Base-by-base conservation (phyloP, 2,797 vertebrate species). In the Sciurus vulgaris region DNA sequence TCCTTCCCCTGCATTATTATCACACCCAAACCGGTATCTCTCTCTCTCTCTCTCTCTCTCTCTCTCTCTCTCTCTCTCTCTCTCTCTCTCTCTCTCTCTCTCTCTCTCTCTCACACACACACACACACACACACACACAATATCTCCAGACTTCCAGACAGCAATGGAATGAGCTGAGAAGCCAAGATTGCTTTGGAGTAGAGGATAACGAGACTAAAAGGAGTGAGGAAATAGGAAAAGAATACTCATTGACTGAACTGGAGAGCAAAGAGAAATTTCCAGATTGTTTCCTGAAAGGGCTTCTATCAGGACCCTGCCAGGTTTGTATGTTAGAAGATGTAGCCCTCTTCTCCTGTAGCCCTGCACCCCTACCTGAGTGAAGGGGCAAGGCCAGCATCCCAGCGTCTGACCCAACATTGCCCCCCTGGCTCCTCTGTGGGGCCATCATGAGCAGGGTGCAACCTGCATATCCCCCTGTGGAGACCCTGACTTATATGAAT, bases 331-430 rank as follows among this genome's bases (percentile, higher is more conserved):
- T 20, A 87, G 67, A 47, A 87, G 15, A 5, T 3, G 30, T 2
- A 30, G 35, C 47, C 13, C 35, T 28, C 18, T 63, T n/a, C 12
- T 54, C n/a, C 35, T 26, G 2, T 9, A 35, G 47, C 10, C 9
- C 30, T 10, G 2, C 1, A 49, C 18, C 15, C 3, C 9, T 0
- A 1, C 24, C 26, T 11, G 1, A 47, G 4, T 26, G 67, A 81
- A 18, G 41, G n/a, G 70, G 33, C 1, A 3, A 59, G 70, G 63
- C 17, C 9, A 6, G 33, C 11, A 15, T 54, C 24, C 30, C 35
- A 81, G 24, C 51, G 30, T 56, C 67, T 26, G 33, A 0, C 2
- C 24, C 22, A 2, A 0, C 9, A 4, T 14, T 15, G 59, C 20
- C 33, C 1, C 2, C 22, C 44, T 44, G 7, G 1, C 4, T 17